These are phyloP conservation scores for Pogonocherus hispidulus DNA, from an alignment of 2,888 invertebrate species.

Conservation along the genomic window DNA sequence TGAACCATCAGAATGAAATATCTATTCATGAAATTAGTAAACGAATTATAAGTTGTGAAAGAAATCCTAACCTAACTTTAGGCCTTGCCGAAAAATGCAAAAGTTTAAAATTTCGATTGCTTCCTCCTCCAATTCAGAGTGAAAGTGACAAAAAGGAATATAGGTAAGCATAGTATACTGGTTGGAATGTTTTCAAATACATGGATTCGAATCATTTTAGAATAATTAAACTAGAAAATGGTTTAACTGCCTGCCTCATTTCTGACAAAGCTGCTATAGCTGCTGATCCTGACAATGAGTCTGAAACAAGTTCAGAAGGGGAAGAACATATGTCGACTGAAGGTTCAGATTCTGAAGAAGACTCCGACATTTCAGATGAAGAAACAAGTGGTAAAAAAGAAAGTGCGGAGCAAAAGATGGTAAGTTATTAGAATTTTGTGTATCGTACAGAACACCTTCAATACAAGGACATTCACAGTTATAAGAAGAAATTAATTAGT, in stretches of 20 bases:
- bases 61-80: slow-evolving; percentile 69
- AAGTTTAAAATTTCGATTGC: slow-evolving; percentile 55
- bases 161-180: slow-evolving; percentile 70
- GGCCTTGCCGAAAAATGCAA: slow-evolving; percentile 4
- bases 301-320: slow-evolving; percentile 68
- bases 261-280: slow-evolving; percentile 70
- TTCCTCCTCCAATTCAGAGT: slow-evolving; percentile 77
- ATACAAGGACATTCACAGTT: too few species aligned
- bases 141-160: slow-evolving; percentile 84
- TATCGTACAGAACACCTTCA: background rate
- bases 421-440: slow-evolving; percentile 22
- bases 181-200: slow-evolving; percentile 5
- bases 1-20: slow-evolving; percentile 6
- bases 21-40: background rate
- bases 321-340: slow-evolving; percentile 62
- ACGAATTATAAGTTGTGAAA: background rate
- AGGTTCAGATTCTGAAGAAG: slow-evolving; percentile 54
- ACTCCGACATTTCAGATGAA: slow-evolving; percentile 39
- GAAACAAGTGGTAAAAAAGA: slow-evolving; percentile 53
- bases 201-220: slow-evolving; percentile 67
- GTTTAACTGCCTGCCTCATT: slow-evolving; percentile 80
- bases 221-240: slow-evolving; percentile 78
- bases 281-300: slow-evolving; percentile 53
- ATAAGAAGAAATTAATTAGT: too few species aligned
- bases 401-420: slow-evolving; percentile 59